Evolutionary conservation across 2,797 vertebrate genomes (phyloP), one percentile per base, ranked within the genome.

Genomic region (Paratrypauchen microcephalus): DNA sequence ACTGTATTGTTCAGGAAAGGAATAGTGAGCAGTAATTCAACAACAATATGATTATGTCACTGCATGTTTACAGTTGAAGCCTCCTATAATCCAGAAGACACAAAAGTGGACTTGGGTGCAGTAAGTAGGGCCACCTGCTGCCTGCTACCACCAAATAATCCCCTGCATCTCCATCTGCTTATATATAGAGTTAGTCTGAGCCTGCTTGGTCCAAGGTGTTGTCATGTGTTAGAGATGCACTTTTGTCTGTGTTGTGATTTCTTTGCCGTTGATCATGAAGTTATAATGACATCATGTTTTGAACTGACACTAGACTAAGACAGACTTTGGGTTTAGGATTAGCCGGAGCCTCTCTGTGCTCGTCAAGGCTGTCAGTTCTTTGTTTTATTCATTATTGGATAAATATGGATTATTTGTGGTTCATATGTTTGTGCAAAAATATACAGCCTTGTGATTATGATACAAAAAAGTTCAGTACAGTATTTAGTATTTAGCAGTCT

Each of bases 81-180:
- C 12, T 28, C 18, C 50, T 52, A 4, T 77, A 71, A 74, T 67
- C 64, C 65, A 18, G n/a, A 63, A 60, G 62, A 58, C 64, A 70
- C 48, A 45, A 47, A 23, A 8, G 54, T 57, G 23, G 26, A 26
- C 69, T 3, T 48, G 24, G 26, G 67, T 13, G 67, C 64, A 15
- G 67, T 77, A 73, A 75, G 50, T 24, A 24, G 67, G 52, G 68
- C 72, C 30, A 39, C 70, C 73, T 77, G 15, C 24, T 68, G 24
- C 58, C 67, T 73, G 69, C 56, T 48, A 71, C 50, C 50, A 54
- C 68, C 23, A 48, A 75, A 16, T 81, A 78, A 86, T 84, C 80
- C 70, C 13, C 30, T 39, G 59, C 21, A 55, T 12, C 66, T 80
- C 81, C 86, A 84, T 87, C 81, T 86, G 86, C 26, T 70, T n/a